Evolutionary conservation across 2,888 invertebrate genomes (phyloP).

Genomic region (Amblyjoppa proteus): DNA sequence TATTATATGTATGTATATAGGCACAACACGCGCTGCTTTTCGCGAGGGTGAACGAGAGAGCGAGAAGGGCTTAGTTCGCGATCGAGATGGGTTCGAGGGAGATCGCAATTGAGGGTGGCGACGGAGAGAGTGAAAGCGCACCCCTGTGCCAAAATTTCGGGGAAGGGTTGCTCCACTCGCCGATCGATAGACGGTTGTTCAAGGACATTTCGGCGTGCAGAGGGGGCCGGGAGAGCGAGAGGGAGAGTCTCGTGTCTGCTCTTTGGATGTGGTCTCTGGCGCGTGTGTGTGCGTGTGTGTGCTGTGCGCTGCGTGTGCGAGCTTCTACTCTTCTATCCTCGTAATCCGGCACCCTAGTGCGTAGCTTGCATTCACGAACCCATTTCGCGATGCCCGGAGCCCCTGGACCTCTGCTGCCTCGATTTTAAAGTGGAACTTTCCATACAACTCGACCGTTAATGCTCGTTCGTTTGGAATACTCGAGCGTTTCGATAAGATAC

Average conservation of each 20-base stretch:
- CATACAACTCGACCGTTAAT: not conserved
- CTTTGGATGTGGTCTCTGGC: constrained; percentile 43
- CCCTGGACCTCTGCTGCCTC: constrained; percentile 41
- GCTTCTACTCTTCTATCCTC: constrained; percentile 35
- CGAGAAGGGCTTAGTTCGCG: constrained; percentile 50
- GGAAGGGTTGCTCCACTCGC: constrained; percentile 66
- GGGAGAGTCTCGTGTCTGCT: constrained; percentile 51
- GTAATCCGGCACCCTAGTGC: constrained; percentile 58
- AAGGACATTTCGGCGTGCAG: constrained; percentile 66
- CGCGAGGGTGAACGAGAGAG: constrained; percentile 56
- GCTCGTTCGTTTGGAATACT: constrained; percentile 3
- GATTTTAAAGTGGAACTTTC: constrained; percentile 60
- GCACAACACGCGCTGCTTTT: constrained; percentile 52
- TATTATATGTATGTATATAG: constrained; percentile 16
- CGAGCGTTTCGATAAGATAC: not conserved
- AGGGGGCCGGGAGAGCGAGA: constrained; percentile 36
- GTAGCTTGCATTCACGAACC: constrained; percentile 41
- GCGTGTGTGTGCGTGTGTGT: not conserved
- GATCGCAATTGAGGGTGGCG: constrained; percentile 49
- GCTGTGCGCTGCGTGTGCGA: constrained; percentile 36
- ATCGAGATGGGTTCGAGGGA: constrained; percentile 46
- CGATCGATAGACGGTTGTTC: constrained; percentile 70
- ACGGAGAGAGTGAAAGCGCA: constrained; percentile 54
- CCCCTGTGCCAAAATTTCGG: constrained; percentile 58
- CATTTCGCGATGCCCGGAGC: constrained; percentile 50